Evolutionary conservation across 2,888 invertebrate species (phyloP), one percentile per base, ranked within the genome.

Genomic region (Oxyscelio sp.): DNA sequence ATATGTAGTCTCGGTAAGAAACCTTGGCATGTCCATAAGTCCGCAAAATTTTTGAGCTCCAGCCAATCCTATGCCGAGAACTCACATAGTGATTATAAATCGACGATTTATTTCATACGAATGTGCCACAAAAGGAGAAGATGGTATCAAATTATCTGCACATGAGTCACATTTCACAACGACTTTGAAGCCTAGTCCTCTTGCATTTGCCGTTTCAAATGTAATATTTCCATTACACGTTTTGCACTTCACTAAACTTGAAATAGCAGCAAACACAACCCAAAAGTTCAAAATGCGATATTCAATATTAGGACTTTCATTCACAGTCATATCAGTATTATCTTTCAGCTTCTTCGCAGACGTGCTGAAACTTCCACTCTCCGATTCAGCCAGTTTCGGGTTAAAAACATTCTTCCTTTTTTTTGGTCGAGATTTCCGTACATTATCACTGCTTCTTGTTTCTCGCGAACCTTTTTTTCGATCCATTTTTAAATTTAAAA

Each of bases 231-330:
- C 85, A 52, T 85, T 43, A 63, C 87, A 88, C 19, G 27, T 59
- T 65, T 83, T 83, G 56, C 85, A 86, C 61, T 85, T 66, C 19
- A 85, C 65, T 56, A 58, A 75, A 45, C 74, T 70, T 22, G 66
- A 63, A 63, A 87, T 84, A 15, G 78, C 74, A 24, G 84, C 58
- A 80, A 87, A 86, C 31, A 85, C 83, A 8, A 66, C 73, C 15
- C 84, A 75, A 78, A 85, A 88, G 31, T 87, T 83, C 9, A 83
- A 61, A 77, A 87, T 87, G 66, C 83, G 65, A 79, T 86, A 87
- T 59, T 85, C 85, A 78, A 86, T 48, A n/a, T 59, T 79, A 43
- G 81, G 27, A 82, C 81, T 77, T 71, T 78, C 83, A 21, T 68
- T 56, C 48, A 86, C 82, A 22, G 85, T 85, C 56, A 80, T 66